Percentiles rank a stretch among this genome's conserved stretches.
phyloP scores from a whole-genome alignment of 2,888 invertebrate species.

The Nymphalis polychloros region DNA sequence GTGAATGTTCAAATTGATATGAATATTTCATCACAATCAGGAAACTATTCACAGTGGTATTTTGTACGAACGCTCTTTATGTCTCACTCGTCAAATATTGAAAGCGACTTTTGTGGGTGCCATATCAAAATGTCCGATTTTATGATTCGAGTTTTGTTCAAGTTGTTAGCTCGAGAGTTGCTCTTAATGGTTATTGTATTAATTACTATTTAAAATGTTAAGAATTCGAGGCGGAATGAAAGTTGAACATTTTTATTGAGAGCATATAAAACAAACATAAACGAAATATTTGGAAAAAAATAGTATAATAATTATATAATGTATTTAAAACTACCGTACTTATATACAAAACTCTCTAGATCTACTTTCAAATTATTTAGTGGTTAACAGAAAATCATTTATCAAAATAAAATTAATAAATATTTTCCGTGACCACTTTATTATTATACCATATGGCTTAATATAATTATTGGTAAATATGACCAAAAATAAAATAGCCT shows the following conservation, averaged over 20 bases:
- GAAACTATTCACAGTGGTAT: too few relatives aligned
- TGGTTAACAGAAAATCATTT: slow-evolving; percentile 33
- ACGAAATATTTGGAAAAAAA: neutral
- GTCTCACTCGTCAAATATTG: too few relatives aligned
- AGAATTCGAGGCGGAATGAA: neutral
- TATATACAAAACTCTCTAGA: slow-evolving; percentile 23
- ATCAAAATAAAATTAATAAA: slow-evolving; percentile 28
- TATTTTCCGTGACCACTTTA: slow-evolving; percentile 32
- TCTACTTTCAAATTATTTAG: slow-evolving; percentile 9
- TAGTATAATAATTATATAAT: neutral
- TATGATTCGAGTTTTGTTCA: too few relatives aligned
- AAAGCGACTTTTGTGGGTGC: too few relatives aligned
- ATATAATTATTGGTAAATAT: slow-evolving; percentile 34
- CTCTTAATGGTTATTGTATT: too few relatives aligned
- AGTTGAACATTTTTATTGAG: neutral
- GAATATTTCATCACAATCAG: too few relatives aligned
- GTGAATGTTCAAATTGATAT: too few relatives aligned
- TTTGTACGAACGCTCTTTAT: too few relatives aligned
- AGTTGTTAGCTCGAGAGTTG: too few relatives aligned
- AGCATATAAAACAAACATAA: too few relatives aligned
- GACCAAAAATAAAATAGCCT: slow-evolving; percentile 34
- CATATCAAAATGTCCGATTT: too few relatives aligned
- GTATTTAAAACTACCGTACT: slow-evolving; percentile 8
- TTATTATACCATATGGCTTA: slow-evolving; percentile 10
- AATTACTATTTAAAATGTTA: too few relatives aligned